These are phyloP conservation scores for Meta bourneti DNA, from an alignment of 2,888 invertebrate species.

Conservation along the genomic window DNA sequence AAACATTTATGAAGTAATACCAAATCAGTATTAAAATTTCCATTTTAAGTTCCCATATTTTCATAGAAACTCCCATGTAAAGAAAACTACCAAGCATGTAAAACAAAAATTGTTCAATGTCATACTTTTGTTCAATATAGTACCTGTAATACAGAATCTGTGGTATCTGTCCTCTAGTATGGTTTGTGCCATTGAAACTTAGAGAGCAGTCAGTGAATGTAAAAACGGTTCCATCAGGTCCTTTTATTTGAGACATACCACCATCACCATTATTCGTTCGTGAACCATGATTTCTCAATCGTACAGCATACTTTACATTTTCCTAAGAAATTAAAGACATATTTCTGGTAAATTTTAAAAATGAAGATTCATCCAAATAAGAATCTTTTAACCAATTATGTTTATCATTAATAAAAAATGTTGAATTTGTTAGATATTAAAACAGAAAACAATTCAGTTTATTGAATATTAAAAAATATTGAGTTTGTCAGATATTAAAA, in stretches of 20 bases:
- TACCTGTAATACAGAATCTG: slow-evolving; percentile 81
- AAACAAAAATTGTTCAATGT: too few relatives aligned
- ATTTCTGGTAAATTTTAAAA: neutral
- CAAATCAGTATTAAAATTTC: too few relatives aligned
- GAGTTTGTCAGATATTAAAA: neutral
- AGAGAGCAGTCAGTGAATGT: slow-evolving; percentile 94
- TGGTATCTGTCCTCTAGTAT: slow-evolving; percentile 96
- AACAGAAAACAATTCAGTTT: neutral
- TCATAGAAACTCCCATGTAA: too few relatives aligned
- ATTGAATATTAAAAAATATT: neutral
- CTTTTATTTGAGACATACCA: slow-evolving; percentile 90
- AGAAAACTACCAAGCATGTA: too few relatives aligned
- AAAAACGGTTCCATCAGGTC: slow-evolving; percentile 95
- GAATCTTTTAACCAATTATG: neutral
- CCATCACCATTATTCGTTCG: slow-evolving; percentile 97
- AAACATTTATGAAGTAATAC: too few relatives aligned
- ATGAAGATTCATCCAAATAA: neutral
- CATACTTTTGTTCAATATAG: too few relatives aligned
- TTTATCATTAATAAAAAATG: neutral
- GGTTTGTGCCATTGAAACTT: slow-evolving; percentile 97
- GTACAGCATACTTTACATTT: slow-evolving; percentile 92
- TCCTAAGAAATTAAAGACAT: slow-evolving; percentile 84
- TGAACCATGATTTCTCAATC: slow-evolving; percentile 93
- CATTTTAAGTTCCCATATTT: too few relatives aligned
- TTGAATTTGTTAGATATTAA: neutral